Conservation (phyloP, 2,113 vertebrate species). For the Columba livia region DNA sequence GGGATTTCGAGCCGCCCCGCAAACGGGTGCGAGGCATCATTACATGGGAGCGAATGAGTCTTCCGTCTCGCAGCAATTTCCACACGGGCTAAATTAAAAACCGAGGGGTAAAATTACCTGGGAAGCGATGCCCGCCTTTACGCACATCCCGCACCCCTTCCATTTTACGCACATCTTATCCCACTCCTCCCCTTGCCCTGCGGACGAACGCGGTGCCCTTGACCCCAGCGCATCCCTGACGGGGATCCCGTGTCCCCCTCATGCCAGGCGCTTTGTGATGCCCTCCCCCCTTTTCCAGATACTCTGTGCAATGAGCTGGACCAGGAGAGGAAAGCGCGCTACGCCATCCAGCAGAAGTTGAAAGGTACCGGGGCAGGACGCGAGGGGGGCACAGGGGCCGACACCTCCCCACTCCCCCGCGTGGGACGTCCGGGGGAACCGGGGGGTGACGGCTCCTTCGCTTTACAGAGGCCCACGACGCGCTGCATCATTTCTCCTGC, state of each 20-base stretch:
- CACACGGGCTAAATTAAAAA: slow-evolving; percentile 74
- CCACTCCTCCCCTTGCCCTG: neutral
- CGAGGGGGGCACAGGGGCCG: neutral
- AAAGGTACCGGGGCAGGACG: slow-evolving; percentile 80
- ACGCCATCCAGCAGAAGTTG: slow-evolving; percentile 93
- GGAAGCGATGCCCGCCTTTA: slow-evolving; percentile 57
- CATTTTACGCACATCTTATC: too few species aligned
- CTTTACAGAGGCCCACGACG: slow-evolving; percentile 90
- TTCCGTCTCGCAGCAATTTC: slow-evolving; percentile 57
- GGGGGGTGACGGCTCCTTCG: neutral
- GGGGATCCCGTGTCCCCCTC: neutral
- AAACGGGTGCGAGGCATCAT: slow-evolving; percentile 67
- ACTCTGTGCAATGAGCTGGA: slow-evolving; percentile 93
- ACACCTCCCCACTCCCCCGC: too few species aligned
- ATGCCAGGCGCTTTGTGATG: neutral
- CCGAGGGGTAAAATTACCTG: slow-evolving; percentile 67
- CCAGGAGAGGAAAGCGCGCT: slow-evolving; percentile 92
- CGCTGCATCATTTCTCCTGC: slow-evolving; percentile 93
- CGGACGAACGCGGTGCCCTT: neutral
- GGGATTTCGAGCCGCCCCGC: slow-evolving; percentile 56
- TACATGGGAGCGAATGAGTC: slow-evolving; percentile 62
- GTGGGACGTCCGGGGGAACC: neutral
- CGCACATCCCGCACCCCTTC: slow-evolving; percentile 12
- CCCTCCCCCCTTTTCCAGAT: slow-evolving; percentile 68
- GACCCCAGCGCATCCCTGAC: neutral